Evolutionary conservation across 2,797 vertebrate species (phyloP), one percentile per base, ranked within the genome.

Genomic region (Macropus fuliginosus): DNA sequence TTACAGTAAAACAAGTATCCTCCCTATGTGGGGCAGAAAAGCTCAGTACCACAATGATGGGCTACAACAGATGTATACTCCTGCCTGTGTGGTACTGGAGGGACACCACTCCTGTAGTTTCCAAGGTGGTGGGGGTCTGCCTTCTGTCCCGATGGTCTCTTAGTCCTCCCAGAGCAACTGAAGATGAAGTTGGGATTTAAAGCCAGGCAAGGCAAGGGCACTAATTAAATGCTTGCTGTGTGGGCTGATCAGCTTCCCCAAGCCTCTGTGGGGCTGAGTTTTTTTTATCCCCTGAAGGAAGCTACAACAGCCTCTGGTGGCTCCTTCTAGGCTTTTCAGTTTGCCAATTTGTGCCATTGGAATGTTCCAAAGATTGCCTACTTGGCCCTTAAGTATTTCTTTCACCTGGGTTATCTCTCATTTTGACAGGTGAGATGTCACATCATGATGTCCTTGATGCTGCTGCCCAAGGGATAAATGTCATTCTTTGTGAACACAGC

Each of bases 401-500:
- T 31, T 4, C 91, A 54, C 2, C 0, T 89, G 56, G 3, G 40
- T 21, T 97, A 40, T 95, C 97, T 96, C 91, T 95, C 91, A 31
- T 94, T 91, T 94, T 93, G 91, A 55, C 98, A 99, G 99, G 99
- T 95, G 99, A 99, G 98, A 99, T 99, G 99, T 99, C 99, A 91
- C 99, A 99, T 97, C 99, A 99, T 0, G 99, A 99, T 6, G 98
- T 99, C 89, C 98, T 99, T 98, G 99, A 99, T 95, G 99, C 99
- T 0, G 99, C 98, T 54, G 99, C 99, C n/a, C 99, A 97, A 13
- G 99, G 99, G 93, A 99, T 99, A 93, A 99, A 98, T 4, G 99
- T 99, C 96, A 98, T 99, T 97, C 99, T 99, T 95, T 99, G 99
- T 92, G 99, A 99, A 92, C 99, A 99, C 81, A 99, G 99, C 98